These are phyloP conservation scores for Camptogramma bilineatum DNA, from an alignment of 2,888 invertebrate species.

Conservation along the genomic window DNA sequence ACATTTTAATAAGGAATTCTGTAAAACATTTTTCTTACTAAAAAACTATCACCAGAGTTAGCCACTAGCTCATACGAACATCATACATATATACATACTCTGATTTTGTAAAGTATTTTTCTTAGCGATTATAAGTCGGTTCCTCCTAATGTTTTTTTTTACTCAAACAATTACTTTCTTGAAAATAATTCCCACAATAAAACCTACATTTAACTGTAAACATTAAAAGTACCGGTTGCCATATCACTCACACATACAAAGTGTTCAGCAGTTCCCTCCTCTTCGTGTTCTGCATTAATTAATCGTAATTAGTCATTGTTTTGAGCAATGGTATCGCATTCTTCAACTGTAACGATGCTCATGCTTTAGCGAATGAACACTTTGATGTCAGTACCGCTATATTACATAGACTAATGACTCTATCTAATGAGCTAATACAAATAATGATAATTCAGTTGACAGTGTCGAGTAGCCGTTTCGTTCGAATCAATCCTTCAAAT, in stretches of 20 bases:
- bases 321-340: constrained; percentile 30
- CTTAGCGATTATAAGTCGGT: background rate
- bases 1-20: too few species aligned
- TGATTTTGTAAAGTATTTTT: too few species aligned
- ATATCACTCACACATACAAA: constrained; percentile 7
- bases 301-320: constrained; percentile 32
- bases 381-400: constrained; percentile 21
- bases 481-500: background rate
- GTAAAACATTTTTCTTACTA: too few species aligned
- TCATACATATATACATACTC: too few species aligned
- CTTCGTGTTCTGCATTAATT: constrained; percentile 28
- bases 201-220: background rate
- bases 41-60: too few species aligned
- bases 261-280: constrained; percentile 18
- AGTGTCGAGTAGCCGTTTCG: background rate
- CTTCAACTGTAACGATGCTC: constrained; percentile 23
- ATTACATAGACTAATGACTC: constrained; percentile 10
- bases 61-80: too few species aligned
- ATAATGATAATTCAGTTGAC: background rate
- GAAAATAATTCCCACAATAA: background rate
- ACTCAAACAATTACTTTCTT: background rate
- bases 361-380: constrained; percentile 17
- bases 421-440: background rate
- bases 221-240: constrained; percentile 11
- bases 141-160: background rate